Evolutionary conservation across 2,888 invertebrate species (phyloP).

Genomic region (Pyrrhia umbra): DNA sequence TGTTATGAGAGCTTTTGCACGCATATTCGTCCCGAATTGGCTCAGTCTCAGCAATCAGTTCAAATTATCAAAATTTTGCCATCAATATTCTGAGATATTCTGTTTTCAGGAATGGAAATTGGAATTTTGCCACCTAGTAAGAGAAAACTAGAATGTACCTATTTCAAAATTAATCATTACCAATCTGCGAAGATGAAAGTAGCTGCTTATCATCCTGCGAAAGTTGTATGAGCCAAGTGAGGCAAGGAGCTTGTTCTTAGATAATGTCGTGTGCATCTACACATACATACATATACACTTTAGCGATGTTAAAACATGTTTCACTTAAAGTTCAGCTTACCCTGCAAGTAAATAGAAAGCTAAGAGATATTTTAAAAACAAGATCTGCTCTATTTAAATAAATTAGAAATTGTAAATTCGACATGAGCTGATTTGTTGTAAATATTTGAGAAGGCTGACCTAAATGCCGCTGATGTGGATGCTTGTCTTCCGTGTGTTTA

Average conservation of each 20-base stretch:
- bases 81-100: conserved; percentile 27
- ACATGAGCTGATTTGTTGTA: conserved; percentile 9
- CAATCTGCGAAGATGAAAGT: conserved; percentile 19
- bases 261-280: conserved; percentile 16
- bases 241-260: conserved; percentile 23
- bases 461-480: conserved; percentile 10
- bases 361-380: conserved; percentile 24
- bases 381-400: conserved; percentile 25
- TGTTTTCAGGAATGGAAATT: conserved; percentile 16
- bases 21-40: conserved; percentile 35
- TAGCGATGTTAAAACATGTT: conserved; percentile 38
- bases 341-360: conserved; percentile 40
- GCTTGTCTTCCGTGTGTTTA: conserved; percentile 28
- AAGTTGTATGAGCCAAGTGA: conserved; percentile 19
- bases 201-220: conserved; percentile 29
- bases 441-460: conserved; percentile 17
- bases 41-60: conserved; percentile 11
- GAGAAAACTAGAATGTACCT: conserved; percentile 3
- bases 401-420: conserved; percentile 25
- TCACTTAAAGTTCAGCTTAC: conserved; percentile 29
- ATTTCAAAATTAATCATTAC: conserved; percentile 17
- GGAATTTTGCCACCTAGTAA: conserved; percentile 24
- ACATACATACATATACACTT: conserved; percentile 24
- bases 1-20: conserved; percentile 23
- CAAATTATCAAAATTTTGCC: conserved; percentile 12